Base-by-base conservation (phyloP, 2,888 invertebrate genomes). In the Macrosoma leucophasiata region DNA sequence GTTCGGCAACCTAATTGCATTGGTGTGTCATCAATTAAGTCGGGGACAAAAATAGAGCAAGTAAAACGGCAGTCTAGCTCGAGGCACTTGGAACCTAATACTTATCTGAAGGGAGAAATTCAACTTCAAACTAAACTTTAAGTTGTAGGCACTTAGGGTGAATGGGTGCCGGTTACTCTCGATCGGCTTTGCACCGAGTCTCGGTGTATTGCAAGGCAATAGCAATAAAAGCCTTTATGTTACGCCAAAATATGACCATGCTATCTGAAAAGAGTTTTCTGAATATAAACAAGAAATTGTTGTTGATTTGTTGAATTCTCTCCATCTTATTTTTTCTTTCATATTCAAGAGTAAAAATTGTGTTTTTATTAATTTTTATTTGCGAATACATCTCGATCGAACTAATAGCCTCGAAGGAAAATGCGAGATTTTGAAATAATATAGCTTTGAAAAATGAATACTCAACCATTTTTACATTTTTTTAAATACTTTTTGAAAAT, bases 111-210 rank as follows among this genome's bases (percentile, higher is more conserved):
- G 44, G 37, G 42, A 39, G 40, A 35, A 48, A 40, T 57, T 54
- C 47, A 43, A 46, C 52, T 53, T 58, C 56, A 62, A 59, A 67
- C 47, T 65, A 53, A 54, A 59, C 62, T 62, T 59, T 64, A 62
- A 62, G 52, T 53, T 56, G 47, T 50, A 37, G 41, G 50, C 48
- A 49, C 47, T 67, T 58, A 58, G 58, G 48, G 50, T 52, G 53
- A 58, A 58, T 45, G 41, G 55, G 28, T 34, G 33, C 41, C 39
- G 29, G 29, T 39, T 50, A 47, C 48, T 43, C 40, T 39, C 44
- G 56, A 62, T 63, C 58, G 56, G 57, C 46, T 53, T 56, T 49
- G 56, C 56, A 52, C 37, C 45, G 41, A 58, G 54, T 54, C 49
- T 39, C 37, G 43, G 57, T 58, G 52, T 52, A 59, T 55, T 56